These are phyloP conservation scores for Phalloptychus januarius DNA, from an alignment of 2,797 vertebrate genomes.

Conservation along the genomic window DNA sequence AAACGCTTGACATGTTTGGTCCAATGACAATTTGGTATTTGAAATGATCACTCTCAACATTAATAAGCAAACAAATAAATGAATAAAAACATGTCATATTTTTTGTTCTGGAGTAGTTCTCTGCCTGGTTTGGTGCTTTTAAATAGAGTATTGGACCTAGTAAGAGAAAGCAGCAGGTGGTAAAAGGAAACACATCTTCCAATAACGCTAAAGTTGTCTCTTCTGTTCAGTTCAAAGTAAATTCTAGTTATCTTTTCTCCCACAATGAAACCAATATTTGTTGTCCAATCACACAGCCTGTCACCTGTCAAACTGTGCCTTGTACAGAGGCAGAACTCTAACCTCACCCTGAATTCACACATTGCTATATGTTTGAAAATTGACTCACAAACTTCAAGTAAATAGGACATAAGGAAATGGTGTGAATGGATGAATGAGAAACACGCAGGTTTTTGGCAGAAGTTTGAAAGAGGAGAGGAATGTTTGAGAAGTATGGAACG, in stretches of 20 bases:
- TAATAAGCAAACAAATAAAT: not conserved
- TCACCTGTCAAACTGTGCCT: not conserved
- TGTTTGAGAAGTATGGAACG: not conserved
- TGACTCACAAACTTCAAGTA: not conserved
- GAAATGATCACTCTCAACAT: not conserved
- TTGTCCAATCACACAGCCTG: not conserved
- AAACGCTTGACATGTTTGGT: not conserved
- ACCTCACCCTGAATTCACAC: not conserved
- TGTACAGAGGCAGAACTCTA: not conserved
- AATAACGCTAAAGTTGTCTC: not conserved
- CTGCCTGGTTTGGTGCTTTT: not conserved
- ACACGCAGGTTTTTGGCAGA: not conserved
- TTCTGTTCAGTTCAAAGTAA: not conserved
- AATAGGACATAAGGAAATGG: not conserved
- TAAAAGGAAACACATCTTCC: not conserved
- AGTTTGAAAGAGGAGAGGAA: not conserved
- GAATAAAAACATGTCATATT: not conserved
- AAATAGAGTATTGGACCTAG: not conserved
- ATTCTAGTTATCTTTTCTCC: not conserved
- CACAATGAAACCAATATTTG: not conserved
- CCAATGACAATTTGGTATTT: not conserved
- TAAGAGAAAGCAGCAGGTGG: not conserved
- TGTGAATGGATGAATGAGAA: not conserved
- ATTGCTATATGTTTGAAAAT: not conserved
- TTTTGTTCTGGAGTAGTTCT: not conserved